Evolutionary conservation across 2,797 vertebrate species (phyloP), one percentile per base, ranked within the genome.

Genomic region (Oceanodroma leucorhoa): DNA sequence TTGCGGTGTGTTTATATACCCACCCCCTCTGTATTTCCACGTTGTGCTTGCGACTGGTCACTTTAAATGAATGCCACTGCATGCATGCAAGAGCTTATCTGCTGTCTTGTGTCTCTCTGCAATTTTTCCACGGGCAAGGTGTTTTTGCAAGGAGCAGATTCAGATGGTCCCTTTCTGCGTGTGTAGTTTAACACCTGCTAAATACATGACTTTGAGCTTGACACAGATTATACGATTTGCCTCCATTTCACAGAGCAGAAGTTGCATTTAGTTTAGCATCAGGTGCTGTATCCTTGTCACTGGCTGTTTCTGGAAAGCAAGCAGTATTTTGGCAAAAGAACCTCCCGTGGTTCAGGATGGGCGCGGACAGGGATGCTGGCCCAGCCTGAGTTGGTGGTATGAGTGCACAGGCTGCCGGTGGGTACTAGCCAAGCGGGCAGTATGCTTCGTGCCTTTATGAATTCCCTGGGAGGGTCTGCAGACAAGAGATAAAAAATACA

Each of bases 371-470:
- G 36, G 83, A 20, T 58, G 61, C 20, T 73, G 0, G 0, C 30
- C 43, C 40, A 18, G 36, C 36, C 34, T 2, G 19, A 30, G 20
- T 0, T 0, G 6, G 17, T 22, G 34, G 6, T 50, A 10, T 9
- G 48, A 30, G 36, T 9, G 30, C 27, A 7, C 22, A 22, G 79
- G 46, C 34, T 70, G 61, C 32, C 43, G 3, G 1, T 20, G 41
- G 19, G n/a, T 38, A 6, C 40, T 24, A 41, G 9, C 80, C 21
- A 40, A 51, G 19, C 0, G 1, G 4, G 22, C 19, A 15, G 21
- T 27, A 5, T 0, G 3, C 14, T 34, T 50, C 1, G 2, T 14
- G 27, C 4, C 0, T 7, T n/a, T 27, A 20, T 24, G 40, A 51
- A 58, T 82, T 62, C n/a, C 30, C 23, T 64, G 36, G 11, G 43